Conservation (phyloP, 2,797 vertebrate species). For the Diplodus puntazzo region DNA sequence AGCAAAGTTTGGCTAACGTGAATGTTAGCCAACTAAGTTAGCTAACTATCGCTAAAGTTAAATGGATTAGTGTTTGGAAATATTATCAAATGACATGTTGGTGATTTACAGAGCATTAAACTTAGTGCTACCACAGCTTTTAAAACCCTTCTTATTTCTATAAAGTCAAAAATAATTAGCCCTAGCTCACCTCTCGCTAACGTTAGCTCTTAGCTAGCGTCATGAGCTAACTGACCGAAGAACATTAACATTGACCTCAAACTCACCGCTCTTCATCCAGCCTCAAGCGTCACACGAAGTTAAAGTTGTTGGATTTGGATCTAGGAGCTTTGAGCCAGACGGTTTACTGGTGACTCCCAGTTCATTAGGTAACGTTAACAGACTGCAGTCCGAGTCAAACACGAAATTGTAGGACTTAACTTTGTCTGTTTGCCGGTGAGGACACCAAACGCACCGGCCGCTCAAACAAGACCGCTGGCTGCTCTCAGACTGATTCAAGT, state of each 20-base stretch:
- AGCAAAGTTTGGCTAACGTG: background rate
- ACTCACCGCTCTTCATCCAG: background rate
- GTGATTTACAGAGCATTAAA: background rate
- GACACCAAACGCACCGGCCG: too few species aligned
- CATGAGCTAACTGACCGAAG: background rate
- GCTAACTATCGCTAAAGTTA: too few species aligned
- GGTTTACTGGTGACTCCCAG: too few species aligned
- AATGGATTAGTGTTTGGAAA: background rate
- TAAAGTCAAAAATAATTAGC: too few species aligned
- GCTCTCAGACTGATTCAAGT: too few species aligned
- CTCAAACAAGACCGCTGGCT: too few species aligned
- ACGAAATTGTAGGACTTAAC: too few species aligned
- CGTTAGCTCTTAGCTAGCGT: background rate
- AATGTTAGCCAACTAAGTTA: too few species aligned
- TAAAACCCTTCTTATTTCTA: background rate
- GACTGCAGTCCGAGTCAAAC: background rate
- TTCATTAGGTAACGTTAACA: too few species aligned
- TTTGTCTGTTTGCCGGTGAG: background rate
- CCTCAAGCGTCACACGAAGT: background rate
- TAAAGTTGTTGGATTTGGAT: background rate
- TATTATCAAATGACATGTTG: background rate
- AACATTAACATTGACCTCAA: background rate
- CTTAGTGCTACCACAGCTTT: background rate
- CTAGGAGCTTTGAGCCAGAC: background rate
- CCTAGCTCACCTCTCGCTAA: background rate